Percentiles rank a stretch among this genome's conserved stretches.
Evolutionary conservation across 2,888 invertebrate genomes (phyloP).

Genomic region (Leucophenga montana): DNA sequence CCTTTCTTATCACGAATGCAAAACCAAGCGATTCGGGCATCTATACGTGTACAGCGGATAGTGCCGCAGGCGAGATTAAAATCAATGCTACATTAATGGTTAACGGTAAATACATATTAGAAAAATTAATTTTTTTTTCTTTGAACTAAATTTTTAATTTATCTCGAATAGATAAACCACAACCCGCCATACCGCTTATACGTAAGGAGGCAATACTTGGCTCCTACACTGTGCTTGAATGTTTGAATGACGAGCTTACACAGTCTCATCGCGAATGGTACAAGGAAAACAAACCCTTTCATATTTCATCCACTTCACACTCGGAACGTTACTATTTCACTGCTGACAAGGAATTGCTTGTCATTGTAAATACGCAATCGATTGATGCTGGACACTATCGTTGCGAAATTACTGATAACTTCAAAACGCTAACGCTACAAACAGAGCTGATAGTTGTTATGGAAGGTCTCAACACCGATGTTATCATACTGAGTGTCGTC

Average conservation of each 20-base stretch:
- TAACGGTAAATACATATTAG: constrained; percentile 56
- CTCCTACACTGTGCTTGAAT: constrained; percentile 89
- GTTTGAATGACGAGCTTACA: constrained; percentile 75
- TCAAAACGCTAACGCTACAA: constrained; percentile 61
- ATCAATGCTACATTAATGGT: constrained; percentile 91
- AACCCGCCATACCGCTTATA: constrained; percentile 81
- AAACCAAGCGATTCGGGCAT: constrained; percentile 91
- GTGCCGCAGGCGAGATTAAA: constrained; percentile 88
- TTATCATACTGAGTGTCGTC: constrained; percentile 82
- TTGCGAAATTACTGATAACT: constrained; percentile 88
- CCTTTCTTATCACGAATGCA: constrained; percentile 93
- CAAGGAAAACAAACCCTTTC: constrained; percentile 84
- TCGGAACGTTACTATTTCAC: constrained; percentile 88
- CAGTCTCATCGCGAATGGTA: constrained; percentile 78
- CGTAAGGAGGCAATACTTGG: constrained; percentile 87
- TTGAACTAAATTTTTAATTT: not conserved
- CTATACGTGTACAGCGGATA: constrained; percentile 94
- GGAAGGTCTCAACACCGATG: constrained; percentile 64
- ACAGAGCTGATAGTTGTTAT: constrained; percentile 64
- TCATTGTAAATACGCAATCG: constrained; percentile 86
- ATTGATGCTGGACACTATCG: constrained; percentile 90
- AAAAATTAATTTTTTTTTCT: not conserved
- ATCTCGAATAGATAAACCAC: constrained; percentile 81
- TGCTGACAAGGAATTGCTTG: constrained; percentile 88
- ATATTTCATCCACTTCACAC: constrained; percentile 69